Conservation (phyloP, 2,797 vertebrate genomes). For the Rallus crepitans region DNA sequence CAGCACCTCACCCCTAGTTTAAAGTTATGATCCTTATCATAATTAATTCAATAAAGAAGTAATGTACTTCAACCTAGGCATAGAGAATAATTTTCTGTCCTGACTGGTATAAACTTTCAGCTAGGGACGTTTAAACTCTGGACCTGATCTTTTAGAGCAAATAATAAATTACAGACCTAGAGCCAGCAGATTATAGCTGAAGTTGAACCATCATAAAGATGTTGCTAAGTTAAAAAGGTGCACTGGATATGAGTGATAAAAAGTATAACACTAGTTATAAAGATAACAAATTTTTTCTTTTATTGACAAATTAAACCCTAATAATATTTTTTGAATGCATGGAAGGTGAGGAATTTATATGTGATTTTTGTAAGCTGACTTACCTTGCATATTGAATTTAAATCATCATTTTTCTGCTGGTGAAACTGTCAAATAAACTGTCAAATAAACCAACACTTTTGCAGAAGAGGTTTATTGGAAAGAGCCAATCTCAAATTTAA, state of each 20-base stretch:
- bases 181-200: conserved; percentile 72
- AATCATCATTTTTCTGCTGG: conserved; percentile 46
- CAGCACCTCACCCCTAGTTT: conserved; percentile 97
- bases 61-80: conserved; percentile 97
- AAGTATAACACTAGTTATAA: conserved; percentile 68
- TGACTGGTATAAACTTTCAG: conserved; percentile 90
- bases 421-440: conserved; percentile 51
- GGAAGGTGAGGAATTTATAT: conserved; percentile 19
- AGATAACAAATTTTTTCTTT: conserved; percentile 32
- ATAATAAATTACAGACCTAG: conserved; percentile 93
- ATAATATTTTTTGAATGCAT: conserved; percentile 15
- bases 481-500: neutral
- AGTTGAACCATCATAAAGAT: conserved; percentile 73
- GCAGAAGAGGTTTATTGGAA: neutral
- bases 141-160: conserved; percentile 86
- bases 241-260: conserved; percentile 71
- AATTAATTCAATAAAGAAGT: conserved; percentile 99
- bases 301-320: conserved; percentile 37
- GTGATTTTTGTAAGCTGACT: conserved; percentile 11
- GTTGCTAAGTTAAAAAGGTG: conserved; percentile 68
- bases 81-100: conserved; percentile 89
- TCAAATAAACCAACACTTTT: conserved; percentile 44
- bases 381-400: conserved; percentile 52
- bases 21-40: conserved; percentile 99
- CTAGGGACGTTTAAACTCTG: conserved; percentile 87